Percentiles rank a stretch among this genome's conserved stretches.
Evolutionary conservation across 2,113 vertebrate genomes (phyloP).

Genomic region (Tychaedon coryphoeus): DNA sequence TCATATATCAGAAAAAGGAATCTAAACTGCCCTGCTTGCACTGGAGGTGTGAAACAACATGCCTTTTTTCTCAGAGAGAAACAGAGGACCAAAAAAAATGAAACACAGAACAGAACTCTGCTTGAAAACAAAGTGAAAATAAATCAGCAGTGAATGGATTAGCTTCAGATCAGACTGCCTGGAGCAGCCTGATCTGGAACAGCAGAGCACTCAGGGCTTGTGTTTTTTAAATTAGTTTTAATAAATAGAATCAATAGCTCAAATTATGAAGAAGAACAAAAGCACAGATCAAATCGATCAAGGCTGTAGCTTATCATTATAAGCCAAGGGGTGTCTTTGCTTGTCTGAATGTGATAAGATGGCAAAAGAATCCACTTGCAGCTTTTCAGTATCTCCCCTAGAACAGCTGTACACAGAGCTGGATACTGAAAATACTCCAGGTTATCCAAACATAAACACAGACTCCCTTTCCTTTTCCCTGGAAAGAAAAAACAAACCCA

Average conservation of each 20-base stretch:
- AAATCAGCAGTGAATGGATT: conserved; percentile 57
- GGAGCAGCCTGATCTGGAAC: conserved; percentile 31
- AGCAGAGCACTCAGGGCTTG: background rate
- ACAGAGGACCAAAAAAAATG: background rate
- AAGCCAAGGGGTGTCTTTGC: conserved; percentile 23
- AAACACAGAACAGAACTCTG: background rate
- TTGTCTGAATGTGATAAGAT: conserved; percentile 23
- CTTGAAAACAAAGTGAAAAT: conserved; percentile 49
- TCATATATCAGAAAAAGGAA: conserved; percentile 4
- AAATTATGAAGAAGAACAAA: conserved; percentile 51
- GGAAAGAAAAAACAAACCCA: background rate
- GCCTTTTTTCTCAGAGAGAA: background rate
- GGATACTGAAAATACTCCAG: conserved; percentile 4
- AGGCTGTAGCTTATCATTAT: background rate
- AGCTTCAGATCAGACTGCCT: conserved; percentile 26
- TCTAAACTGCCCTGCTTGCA: background rate
- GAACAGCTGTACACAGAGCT: background rate
- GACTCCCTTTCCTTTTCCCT: background rate
- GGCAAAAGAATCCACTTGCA: conserved; percentile 1
- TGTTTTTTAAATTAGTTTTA: conserved; percentile 51
- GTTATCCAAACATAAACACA: background rate
- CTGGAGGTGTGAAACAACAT: conserved; percentile 9
- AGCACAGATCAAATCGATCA: conserved; percentile 51
- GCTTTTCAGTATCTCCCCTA: conserved; percentile 7
- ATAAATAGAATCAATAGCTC: conserved; percentile 59